These are phyloP conservation scores for Condylostylus longicornis DNA, from an alignment of 1,140 invertebrate genomes.

Conservation along the genomic window DNA sequence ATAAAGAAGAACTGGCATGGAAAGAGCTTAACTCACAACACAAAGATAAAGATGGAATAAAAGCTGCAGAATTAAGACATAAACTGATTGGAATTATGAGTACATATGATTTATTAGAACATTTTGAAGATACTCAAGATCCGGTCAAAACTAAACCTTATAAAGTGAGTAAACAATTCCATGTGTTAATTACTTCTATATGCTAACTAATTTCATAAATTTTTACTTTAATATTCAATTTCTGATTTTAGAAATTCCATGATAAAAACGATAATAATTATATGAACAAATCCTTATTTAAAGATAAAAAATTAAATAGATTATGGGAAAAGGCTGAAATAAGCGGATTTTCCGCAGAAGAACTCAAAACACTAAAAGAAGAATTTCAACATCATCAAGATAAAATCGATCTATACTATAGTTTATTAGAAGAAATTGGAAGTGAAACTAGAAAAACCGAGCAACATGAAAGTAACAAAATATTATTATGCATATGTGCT, in stretches of 20 bases:
- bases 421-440: conserved; percentile 56
- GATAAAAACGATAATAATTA: conserved; percentile 44
- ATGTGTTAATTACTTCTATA: neutral
- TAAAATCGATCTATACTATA: conserved; percentile 80
- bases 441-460: conserved; percentile 31
- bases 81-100: conserved; percentile 70
- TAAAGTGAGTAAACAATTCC: conserved; percentile 25
- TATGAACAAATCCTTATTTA: conserved; percentile 62
- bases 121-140: conserved; percentile 55
- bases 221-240: conserved; percentile 2
- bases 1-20: conserved; percentile 74
- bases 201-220: neutral
- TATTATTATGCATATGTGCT: conserved; percentile 8
- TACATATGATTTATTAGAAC: conserved; percentile 63
- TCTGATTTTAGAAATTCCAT: conserved; percentile 34
- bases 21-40: conserved; percentile 71
- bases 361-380: conserved; percentile 68
- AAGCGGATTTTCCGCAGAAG: conserved; percentile 67
- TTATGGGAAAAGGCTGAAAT: conserved; percentile 79
- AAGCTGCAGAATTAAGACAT: conserved; percentile 64
- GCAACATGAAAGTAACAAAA: conserved; percentile 50
- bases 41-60: conserved; percentile 70
- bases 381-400: conserved; percentile 87
- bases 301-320: conserved; percentile 79
- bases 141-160: conserved; percentile 39